phyloP scores from a whole-genome alignment of 2,888 invertebrate species.

The Pachliopta kotzebuea region DNA sequence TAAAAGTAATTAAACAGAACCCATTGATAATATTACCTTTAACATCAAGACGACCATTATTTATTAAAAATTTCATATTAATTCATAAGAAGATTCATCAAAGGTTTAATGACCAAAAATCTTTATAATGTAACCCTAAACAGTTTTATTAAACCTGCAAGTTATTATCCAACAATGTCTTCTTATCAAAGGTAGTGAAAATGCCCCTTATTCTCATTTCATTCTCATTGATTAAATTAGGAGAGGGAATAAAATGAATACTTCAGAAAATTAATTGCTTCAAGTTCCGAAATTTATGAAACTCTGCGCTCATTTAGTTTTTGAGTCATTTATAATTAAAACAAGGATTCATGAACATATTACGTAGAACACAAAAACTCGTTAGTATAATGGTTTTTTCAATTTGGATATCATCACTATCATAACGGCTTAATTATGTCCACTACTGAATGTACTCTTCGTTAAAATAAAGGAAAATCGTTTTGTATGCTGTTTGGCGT shows the following conservation, averaged over 20 bases:
- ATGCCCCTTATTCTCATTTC: constrained; percentile 15
- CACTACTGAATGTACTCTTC: no score
- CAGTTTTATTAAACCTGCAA: no score
- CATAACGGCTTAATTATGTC: no score
- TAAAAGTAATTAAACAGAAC: no score
- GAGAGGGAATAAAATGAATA: constrained; percentile 15
- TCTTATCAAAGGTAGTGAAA: constrained; percentile 15
- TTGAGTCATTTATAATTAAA: constrained; percentile 16
- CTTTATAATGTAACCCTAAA: no score
- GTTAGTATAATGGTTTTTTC: background rate
- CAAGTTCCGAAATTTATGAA: constrained; percentile 19
- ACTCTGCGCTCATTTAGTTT: constrained; percentile 14
- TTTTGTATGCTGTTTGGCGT: no score
- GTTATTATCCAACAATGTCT: background rate
- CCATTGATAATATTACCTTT: no score
- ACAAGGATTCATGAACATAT: constrained; percentile 12
- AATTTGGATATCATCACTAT: background rate
- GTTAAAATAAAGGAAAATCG: no score
- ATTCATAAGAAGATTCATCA: no score
- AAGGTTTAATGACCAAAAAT: no score
- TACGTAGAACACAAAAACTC: background rate
- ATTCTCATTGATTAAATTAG: constrained; percentile 27
- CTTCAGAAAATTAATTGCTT: constrained; percentile 23
- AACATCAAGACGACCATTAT: no score
- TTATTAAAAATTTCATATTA: no score